These are phyloP conservation scores for Salpingus planirostris DNA, from an alignment of 2,888 invertebrate species.

Conservation along the genomic window DNA sequence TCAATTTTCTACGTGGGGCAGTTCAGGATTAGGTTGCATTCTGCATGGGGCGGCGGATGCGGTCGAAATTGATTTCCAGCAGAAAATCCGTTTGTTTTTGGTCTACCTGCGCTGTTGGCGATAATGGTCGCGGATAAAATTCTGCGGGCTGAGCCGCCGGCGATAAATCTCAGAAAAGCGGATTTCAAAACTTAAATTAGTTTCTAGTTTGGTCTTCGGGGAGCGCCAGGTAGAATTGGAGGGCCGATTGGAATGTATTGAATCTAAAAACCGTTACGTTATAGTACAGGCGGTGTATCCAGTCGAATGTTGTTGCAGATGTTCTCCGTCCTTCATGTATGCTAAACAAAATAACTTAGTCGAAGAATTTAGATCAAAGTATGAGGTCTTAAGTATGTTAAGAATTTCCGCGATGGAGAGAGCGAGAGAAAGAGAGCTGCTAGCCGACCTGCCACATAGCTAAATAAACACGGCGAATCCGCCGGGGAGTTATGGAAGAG, in stretches of 20 bases:
- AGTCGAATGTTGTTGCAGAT: too few species aligned
- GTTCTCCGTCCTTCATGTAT: background rate
- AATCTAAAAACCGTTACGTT: slow-evolving; percentile 20
- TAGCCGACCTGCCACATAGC: slow-evolving; percentile 1
- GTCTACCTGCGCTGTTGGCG: too few species aligned
- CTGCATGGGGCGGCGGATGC: too few species aligned
- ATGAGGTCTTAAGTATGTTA: slow-evolving; percentile 3
- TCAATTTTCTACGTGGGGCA: too few species aligned
- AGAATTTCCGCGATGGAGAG: slow-evolving; percentile 7
- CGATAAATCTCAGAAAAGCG: slow-evolving; percentile 29
- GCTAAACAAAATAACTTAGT: slow-evolving; percentile 1
- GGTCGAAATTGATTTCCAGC: too few species aligned
- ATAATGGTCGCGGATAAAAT: slow-evolving; percentile 12
- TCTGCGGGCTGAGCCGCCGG: slow-evolving; percentile 14
- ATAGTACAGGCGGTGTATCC: too few species aligned
- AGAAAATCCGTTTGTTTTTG: too few species aligned
- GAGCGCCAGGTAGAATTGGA: slow-evolving; percentile 28
- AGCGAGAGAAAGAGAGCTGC: too few species aligned
- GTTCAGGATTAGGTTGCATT: too few species aligned
- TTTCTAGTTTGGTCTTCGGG: slow-evolving; percentile 30
- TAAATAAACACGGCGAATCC: slow-evolving; percentile 10
- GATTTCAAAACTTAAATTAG: slow-evolving; percentile 37
- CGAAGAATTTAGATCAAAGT: slow-evolving; percentile 2
- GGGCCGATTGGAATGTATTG: slow-evolving; percentile 26
- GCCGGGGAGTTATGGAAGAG: slow-evolving; percentile 6